Evolutionary conservation across 2,888 invertebrate genomes (phyloP).

Genomic region (Tipula vernalis): DNA sequence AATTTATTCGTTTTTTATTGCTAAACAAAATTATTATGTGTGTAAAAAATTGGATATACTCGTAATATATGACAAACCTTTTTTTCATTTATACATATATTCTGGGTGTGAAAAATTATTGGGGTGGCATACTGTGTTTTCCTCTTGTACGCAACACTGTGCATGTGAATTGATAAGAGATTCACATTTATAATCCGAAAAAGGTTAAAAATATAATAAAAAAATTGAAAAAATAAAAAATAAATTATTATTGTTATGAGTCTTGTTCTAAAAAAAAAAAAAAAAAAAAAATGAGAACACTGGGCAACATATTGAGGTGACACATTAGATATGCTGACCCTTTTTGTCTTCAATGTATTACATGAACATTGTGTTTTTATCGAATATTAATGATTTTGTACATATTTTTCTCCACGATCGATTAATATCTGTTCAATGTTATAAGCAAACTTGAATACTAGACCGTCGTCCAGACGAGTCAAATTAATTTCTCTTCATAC

Average conservation of each 20-base stretch:
- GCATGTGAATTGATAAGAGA: constrained; percentile 4
- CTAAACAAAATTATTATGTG: not conserved
- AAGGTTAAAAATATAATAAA: not conserved
- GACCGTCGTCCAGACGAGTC: not conserved
- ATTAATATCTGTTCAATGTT: not conserved
- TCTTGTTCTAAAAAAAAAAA: not conserved
- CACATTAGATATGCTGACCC: not conserved
- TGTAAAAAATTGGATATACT: not conserved
- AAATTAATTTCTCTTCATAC: not conserved
- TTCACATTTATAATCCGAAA: not conserved
- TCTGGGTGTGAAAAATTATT: not conserved
- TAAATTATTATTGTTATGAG: constrained; percentile 4
- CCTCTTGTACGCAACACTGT: not conserved
- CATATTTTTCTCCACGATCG: not conserved
- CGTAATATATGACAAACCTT: not conserved
- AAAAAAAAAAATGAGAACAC: not conserved
- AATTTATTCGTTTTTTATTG: constrained; percentile 4
- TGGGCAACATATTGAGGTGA: not conserved
- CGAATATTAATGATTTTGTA: not conserved
- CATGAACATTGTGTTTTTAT: not conserved
- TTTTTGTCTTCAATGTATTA: not conserved
- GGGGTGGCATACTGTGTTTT: not conserved
- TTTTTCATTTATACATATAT: not conserved
- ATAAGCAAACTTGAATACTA: not conserved
- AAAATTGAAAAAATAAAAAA: not conserved